Evolutionary conservation across 2,113 vertebrate genomes (phyloP).

Genomic region (Anser brachyrhynchus): DNA sequence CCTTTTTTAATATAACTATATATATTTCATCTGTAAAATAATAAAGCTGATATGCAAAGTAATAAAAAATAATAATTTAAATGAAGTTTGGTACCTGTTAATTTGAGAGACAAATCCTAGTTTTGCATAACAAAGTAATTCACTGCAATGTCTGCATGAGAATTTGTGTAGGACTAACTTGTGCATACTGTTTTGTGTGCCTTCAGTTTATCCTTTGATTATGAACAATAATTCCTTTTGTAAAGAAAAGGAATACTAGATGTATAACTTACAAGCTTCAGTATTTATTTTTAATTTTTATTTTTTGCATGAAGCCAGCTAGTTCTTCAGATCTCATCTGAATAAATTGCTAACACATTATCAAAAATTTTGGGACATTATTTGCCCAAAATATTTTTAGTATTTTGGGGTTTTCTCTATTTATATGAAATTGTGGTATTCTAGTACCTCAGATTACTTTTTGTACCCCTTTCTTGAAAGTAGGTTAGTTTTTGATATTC

Average conservation of each 20-base stretch:
- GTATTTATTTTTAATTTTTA: neutral
- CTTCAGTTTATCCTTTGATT: neutral
- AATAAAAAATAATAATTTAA: neutral
- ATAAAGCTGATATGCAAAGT: neutral
- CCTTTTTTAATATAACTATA: neutral
- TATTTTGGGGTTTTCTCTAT: too few relatives aligned
- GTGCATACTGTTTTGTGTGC: neutral
- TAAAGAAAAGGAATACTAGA: neutral
- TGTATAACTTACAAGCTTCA: neutral
- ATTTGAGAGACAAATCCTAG: neutral
- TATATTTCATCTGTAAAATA: neutral
- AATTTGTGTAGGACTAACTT: neutral
- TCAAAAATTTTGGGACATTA: too few relatives aligned
- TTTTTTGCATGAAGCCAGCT: neutral
- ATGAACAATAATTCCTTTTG: neutral
- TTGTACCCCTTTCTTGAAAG: neutral
- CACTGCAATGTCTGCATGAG: neutral
- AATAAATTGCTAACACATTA: neutral
- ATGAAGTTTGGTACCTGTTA: neutral
- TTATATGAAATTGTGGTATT: neutral
- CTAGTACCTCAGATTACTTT: neutral
- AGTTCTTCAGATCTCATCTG: neutral
- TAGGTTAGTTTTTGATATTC: neutral
- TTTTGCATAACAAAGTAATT: neutral
- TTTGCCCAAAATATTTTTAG: too few relatives aligned